Conservation (phyloP, 2,888 invertebrate genomes). For the Pristionchus mayeri region DNA sequence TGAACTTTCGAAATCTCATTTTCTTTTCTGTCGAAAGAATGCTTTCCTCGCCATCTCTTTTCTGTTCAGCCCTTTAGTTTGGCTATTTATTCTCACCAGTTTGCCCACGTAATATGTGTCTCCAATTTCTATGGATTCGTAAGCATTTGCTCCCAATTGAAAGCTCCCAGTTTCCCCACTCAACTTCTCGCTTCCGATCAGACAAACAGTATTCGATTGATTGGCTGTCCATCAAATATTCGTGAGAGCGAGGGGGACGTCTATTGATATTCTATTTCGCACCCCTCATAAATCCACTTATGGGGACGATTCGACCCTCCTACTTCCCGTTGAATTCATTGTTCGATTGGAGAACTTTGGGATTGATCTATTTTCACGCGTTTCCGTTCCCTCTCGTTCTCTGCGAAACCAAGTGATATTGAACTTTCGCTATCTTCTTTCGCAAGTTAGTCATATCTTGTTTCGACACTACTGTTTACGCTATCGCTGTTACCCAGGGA, state of each 20-base stretch:
- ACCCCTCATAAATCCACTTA: slow-evolving; percentile 25
- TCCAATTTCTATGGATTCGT: not conserved
- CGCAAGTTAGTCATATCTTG: slow-evolving; percentile 24
- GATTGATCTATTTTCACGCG: not conserved
- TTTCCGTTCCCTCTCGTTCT: not conserved
- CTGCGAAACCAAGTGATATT: not conserved
- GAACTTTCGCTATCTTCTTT: not conserved
- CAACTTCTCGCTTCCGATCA: slow-evolving; percentile 14
- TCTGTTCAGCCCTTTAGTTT: not conserved
- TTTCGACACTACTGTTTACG: slow-evolving; percentile 37
- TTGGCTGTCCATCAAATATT: slow-evolving; percentile 7
- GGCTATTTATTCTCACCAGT: not conserved
- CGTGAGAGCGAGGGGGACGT: not conserved
- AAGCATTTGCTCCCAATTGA: not conserved
- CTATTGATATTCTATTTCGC: slow-evolving; percentile 36
- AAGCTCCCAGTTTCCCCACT: not conserved
- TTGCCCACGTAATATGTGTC: not conserved
- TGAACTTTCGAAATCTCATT: not conserved
- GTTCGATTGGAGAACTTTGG: not conserved
- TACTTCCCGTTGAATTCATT: not conserved
- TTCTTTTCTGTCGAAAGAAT: no score
- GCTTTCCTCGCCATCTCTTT: not conserved
- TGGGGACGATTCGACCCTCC: not conserved
- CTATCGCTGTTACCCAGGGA: not conserved
- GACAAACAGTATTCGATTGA: slow-evolving; percentile 30